Percentiles rank a stretch among this genome's conserved stretches.
Conservation (phyloP, 2,888 invertebrate genomes). For the Tenthredo scrophulariae region DNA sequence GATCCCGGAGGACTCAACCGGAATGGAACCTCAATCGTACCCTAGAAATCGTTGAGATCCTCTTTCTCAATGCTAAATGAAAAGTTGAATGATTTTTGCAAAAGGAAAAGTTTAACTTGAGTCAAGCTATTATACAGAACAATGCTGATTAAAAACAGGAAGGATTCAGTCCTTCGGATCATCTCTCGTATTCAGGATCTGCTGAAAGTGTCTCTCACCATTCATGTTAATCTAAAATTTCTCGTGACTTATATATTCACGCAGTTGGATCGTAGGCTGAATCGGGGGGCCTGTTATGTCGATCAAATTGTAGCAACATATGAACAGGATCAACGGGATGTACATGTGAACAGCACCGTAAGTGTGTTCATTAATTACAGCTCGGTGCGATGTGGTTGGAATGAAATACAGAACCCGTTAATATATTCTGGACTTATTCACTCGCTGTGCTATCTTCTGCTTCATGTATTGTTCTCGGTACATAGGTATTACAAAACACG, state of each 20-base stretch:
- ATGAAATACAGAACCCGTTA: not conserved
- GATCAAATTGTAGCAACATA: not conserved
- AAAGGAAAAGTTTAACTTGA: not conserved
- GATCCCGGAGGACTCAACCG: conserved; percentile 2
- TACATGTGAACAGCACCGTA: not conserved
- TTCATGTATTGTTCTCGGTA: not conserved
- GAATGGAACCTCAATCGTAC: not conserved
- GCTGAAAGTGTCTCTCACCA: not conserved
- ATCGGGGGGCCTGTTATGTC: not conserved
- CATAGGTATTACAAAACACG: not conserved
- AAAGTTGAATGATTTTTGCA: not conserved
- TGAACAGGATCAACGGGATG: not conserved
- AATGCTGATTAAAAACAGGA: not conserved
- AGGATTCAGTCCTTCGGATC: not conserved
- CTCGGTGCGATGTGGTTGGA: not conserved
- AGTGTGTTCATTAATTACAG: not conserved
- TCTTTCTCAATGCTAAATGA: not conserved
- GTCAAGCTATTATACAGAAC: not conserved
- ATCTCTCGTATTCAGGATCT: not conserved
- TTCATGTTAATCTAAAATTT: not conserved
- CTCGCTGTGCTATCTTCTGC: not conserved
- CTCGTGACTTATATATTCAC: not conserved
- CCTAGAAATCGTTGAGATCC: not conserved
- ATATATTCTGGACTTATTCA: not conserved
- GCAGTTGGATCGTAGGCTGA: not conserved